phyloP scores from a whole-genome alignment of 2,888 invertebrate genomes.

The Caenorhabditis parvicauda region DNA sequence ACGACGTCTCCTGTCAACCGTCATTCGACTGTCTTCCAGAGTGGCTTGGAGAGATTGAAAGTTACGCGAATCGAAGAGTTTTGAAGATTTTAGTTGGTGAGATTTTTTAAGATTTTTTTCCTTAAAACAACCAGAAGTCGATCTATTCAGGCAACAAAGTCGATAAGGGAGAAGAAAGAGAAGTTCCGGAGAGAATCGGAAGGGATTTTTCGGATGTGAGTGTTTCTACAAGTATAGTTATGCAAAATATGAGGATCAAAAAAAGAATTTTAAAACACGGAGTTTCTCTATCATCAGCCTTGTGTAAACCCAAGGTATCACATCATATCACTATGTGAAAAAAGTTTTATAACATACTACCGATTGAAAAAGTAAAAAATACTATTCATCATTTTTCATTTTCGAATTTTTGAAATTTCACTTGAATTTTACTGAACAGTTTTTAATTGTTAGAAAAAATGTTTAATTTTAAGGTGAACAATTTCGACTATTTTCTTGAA shows the following conservation, averaged over 20 bases:
- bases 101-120: constrained; percentile 50
- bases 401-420: too few species aligned
- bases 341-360: too few species aligned
- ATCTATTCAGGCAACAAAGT: constrained; percentile 83
- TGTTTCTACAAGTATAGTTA: too few species aligned
- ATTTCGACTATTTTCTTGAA: constrained; percentile 88
- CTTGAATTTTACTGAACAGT: too few species aligned
- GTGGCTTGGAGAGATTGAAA: constrained; percentile 94
- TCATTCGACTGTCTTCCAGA: constrained; percentile 95
- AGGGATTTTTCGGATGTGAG: constrained; percentile 90
- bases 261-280: too few species aligned
- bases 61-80: constrained; percentile 92
- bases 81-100: constrained; percentile 87
- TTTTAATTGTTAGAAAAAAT: too few species aligned
- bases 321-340: too few species aligned
- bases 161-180: constrained; percentile 84
- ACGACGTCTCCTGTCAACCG: constrained; percentile 94
- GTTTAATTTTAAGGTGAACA: constrained; percentile 31
- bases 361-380: too few species aligned
- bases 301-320: too few species aligned
- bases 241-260: too few species aligned
- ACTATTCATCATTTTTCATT: too few species aligned
- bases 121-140: background rate
- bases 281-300: too few species aligned
- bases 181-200: constrained; percentile 89